These are phyloP conservation scores for Acropora yongei DNA, from an alignment of 64 coral and sea anemone genomes.

Conservation along the genomic window DNA sequence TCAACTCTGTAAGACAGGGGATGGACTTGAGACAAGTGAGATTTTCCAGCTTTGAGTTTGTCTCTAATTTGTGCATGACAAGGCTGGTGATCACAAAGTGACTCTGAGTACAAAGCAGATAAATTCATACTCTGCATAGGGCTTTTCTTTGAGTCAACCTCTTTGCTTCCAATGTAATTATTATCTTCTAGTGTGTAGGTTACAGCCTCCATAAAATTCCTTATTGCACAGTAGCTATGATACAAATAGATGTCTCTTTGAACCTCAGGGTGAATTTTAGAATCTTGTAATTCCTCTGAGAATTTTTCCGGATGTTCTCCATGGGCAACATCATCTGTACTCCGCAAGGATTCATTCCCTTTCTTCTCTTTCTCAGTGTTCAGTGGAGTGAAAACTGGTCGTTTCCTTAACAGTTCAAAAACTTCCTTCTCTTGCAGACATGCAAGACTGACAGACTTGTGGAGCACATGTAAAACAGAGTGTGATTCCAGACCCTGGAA, in stretches of 20 bases:
- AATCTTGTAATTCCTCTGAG: neutral
- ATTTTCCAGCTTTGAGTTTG: slow-evolving; percentile 66
- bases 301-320: neutral
- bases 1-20: slow-evolving; percentile 94
- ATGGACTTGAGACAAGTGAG: slow-evolving; percentile 69
- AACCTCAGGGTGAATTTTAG: slow-evolving; percentile 68
- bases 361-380: neutral
- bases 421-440: slow-evolving; percentile 93
- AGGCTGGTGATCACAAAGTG: neutral
- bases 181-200: neutral
- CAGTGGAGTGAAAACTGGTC: slow-evolving; percentile 82
- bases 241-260: slow-evolving; percentile 90
- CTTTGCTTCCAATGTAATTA: neutral
- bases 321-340: neutral
- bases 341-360: neutral
- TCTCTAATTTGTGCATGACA: slow-evolving; percentile 6
- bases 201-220: slow-evolving; percentile 82
- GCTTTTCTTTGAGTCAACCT: neutral
- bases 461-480: slow-evolving; percentile 90
- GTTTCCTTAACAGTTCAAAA: slow-evolving; percentile 83
- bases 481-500: slow-evolving; percentile 96
- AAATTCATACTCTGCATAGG: neutral
- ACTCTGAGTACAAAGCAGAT: neutral
- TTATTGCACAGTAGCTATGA: slow-evolving; percentile 89
- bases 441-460: slow-evolving; percentile 89